A percentile compares a stretch with the other conserved stretches of the same genome.
Evolutionary conservation across 1,140 invertebrate species (phyloP).

Genomic region (Gyrodactylus bullatarudis): DNA sequence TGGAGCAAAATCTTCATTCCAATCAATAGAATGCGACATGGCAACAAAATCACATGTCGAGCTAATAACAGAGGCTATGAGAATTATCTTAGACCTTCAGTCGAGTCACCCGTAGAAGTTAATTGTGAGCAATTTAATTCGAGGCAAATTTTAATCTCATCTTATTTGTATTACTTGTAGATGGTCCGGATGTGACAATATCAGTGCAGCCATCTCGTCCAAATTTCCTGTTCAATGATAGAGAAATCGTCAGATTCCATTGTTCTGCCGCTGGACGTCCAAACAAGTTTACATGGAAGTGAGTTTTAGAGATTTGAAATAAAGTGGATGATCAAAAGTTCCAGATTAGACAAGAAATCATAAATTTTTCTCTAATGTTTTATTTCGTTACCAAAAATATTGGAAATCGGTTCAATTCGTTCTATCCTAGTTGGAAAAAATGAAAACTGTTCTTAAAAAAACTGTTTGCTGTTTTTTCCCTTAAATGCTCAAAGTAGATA

Average conservation of each 20-base stretch:
- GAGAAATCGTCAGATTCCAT: background rate
- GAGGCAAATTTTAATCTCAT: background rate
- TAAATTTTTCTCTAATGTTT: too few relatives aligned
- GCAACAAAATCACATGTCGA: background rate
- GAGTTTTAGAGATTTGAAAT: too few relatives aligned
- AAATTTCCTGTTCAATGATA: background rate
- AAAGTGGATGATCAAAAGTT: too few relatives aligned
- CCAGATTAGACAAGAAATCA: too few relatives aligned
- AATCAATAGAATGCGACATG: background rate
- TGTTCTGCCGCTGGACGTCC: background rate
- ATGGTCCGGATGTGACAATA: background rate
- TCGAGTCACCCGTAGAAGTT: background rate
- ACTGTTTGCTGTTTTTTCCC: too few relatives aligned
- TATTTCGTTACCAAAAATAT: too few relatives aligned
- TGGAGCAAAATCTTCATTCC: background rate
- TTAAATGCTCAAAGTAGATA: too few relatives aligned
- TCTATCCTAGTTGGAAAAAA: too few relatives aligned
- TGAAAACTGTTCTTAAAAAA: too few relatives aligned
- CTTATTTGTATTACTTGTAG: background rate
- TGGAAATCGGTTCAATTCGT: too few relatives aligned
- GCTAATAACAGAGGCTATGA: background rate
- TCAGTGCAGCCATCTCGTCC: background rate
- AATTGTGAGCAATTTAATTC: background rate
- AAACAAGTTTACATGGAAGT: background rate
- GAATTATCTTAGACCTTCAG: background rate